Percentiles rank a stretch among this genome's conserved stretches.
phyloP scores from a whole-genome alignment of 2,797 vertebrate genomes.

The Rachycentron canadum region DNA sequence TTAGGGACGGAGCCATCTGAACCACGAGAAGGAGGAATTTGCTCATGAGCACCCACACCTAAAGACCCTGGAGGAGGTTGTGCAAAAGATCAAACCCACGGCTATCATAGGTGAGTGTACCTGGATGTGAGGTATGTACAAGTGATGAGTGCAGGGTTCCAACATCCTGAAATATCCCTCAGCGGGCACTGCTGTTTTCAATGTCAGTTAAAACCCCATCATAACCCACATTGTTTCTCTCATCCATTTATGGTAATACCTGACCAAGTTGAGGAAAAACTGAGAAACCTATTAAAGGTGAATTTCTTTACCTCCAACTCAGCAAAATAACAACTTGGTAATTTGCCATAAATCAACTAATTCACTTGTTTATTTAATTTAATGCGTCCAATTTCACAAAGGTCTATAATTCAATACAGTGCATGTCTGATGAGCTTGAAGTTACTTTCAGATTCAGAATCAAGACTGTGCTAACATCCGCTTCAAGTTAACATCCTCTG shows the following conservation, averaged over 20 bases:
- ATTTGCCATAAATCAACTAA: slow-evolving; percentile 51
- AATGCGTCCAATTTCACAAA: background rate
- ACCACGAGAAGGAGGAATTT: slow-evolving; percentile 95
- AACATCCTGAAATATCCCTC: background rate
- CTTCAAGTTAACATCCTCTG: background rate
- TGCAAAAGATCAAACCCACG: slow-evolving; percentile 92
- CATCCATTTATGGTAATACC: slow-evolving; percentile 35
- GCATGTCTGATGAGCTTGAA: slow-evolving; percentile 34
- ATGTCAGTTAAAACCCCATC: background rate
- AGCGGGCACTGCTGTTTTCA: background rate
- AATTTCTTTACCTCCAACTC: slow-evolving; percentile 7
- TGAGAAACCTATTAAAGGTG: slow-evolving; percentile 66
- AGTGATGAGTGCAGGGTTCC: background rate
- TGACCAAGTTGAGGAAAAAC: slow-evolving; percentile 67
- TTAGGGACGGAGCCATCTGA: slow-evolving; percentile 91
- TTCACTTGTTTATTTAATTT: slow-evolving; percentile 2
- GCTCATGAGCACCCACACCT: slow-evolving; percentile 93
- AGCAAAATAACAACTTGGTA: slow-evolving; percentile 12
- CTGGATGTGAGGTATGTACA: background rate
- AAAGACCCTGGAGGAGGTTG: slow-evolving; percentile 93
- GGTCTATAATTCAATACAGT: slow-evolving; percentile 7
- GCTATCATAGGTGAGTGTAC: slow-evolving; percentile 91
- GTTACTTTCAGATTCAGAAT: slow-evolving; percentile 16
- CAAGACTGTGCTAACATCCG: slow-evolving; percentile 1
- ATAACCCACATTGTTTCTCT: slow-evolving; percentile 49